A percentile compares a stretch with the other conserved stretches of the same genome.
Evolutionary conservation across 2,113 vertebrate genomes (phyloP).

Genomic region (Bettongia penicillata): DNA sequence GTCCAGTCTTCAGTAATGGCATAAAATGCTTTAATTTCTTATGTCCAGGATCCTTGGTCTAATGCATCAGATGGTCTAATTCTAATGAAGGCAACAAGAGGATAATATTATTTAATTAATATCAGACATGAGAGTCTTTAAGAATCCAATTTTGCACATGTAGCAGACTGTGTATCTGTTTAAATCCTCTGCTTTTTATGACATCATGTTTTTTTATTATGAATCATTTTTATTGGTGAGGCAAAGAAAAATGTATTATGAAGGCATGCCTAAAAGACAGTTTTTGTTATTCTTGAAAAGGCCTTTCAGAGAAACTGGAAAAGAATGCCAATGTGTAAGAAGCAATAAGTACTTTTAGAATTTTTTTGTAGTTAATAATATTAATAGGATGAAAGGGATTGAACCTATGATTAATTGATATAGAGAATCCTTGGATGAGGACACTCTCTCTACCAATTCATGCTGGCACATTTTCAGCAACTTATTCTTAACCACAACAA

Average conservation of each 20-base stretch:
- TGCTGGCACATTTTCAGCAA: not conserved
- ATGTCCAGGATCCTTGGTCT: constrained; percentile 67
- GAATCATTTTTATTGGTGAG: constrained; percentile 20
- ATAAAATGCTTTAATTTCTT: constrained; percentile 72
- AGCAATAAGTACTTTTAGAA: not conserved
- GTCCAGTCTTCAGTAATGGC: constrained; percentile 19
- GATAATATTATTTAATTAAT: constrained; percentile 54
- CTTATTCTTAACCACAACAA: not conserved
- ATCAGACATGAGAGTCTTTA: not conserved
- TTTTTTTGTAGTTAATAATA: not conserved
- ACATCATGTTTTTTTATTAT: constrained; percentile 10
- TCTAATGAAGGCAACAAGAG: constrained; percentile 47
- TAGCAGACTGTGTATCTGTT: not conserved
- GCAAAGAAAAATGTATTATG: constrained; percentile 41
- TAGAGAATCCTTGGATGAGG: not conserved
- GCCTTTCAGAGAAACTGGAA: not conserved
- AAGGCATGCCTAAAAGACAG: not conserved
- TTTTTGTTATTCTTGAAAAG: not conserved
- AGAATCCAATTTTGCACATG: not conserved
- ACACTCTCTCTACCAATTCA: not conserved
- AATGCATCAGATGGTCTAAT: constrained; percentile 52
- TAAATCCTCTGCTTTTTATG: constrained; percentile 26
- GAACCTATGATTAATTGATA: not conserved
- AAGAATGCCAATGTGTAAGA: not conserved
- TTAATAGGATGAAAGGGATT: not conserved